These are phyloP conservation scores for Caenorhabditis zanzibari DNA, from an alignment of 2,888 invertebrate genomes.

Conservation along the genomic window DNA sequence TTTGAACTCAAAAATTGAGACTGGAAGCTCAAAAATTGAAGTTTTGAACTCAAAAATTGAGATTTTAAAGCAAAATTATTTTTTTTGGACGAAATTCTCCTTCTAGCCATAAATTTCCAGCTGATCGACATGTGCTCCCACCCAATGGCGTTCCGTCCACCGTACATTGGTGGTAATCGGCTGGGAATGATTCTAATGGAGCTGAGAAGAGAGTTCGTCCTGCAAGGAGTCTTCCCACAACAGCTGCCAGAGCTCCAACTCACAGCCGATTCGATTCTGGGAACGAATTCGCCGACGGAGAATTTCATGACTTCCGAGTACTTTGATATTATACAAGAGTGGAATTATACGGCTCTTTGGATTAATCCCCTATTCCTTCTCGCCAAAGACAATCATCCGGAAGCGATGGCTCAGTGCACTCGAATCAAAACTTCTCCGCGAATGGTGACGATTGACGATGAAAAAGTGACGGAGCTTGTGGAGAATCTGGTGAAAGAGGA, in stretches of 20 bases:
- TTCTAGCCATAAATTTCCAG: constrained; percentile 65
- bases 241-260: constrained; percentile 79
- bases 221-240: constrained; percentile 78
- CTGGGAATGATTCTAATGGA: constrained; percentile 83
- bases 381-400: constrained; percentile 70
- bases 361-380: constrained; percentile 78
- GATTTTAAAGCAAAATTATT: too few relatives aligned
- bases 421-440: constrained; percentile 65
- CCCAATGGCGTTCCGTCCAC: constrained; percentile 82
- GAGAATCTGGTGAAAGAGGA: constrained; percentile 53
- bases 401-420: constrained; percentile 57
- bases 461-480: constrained; percentile 67
- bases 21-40: too few relatives aligned
- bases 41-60: too few relatives aligned
- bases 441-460: constrained; percentile 73
- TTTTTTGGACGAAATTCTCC: too few relatives aligned
- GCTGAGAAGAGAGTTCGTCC: constrained; percentile 80
- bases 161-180: constrained; percentile 83
- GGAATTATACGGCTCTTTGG: constrained; percentile 78
- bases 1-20: too few relatives aligned
- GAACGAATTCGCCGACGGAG: constrained; percentile 81
- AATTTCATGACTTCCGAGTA: constrained; percentile 76
- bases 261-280: constrained; percentile 78
- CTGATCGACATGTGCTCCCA: constrained; percentile 78
- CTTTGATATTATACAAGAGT: constrained; percentile 76